Evolutionary conservation across 2,113 vertebrate species (phyloP), one percentile per base, ranked within the genome.

Genomic region (Chauna torquata): DNA sequence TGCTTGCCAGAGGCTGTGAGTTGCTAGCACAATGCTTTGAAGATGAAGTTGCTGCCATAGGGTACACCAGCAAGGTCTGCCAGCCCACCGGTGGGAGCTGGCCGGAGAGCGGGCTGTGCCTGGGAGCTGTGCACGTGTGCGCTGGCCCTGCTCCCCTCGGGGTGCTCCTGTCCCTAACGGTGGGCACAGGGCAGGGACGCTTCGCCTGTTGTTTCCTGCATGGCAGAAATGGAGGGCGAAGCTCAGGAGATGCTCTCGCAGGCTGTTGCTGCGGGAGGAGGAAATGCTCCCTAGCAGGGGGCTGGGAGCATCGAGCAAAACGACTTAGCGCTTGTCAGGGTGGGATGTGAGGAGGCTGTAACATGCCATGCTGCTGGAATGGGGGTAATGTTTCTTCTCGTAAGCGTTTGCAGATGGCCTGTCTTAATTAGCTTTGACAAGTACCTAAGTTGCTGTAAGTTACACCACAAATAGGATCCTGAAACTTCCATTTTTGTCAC

Each of bases 341-440:
- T 50, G 86, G 64, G 76, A 87, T 74, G 62, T 16, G 62, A 88
- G 38, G 68, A 90, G 83, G 17, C 84, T 91, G 86, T 87, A 68
- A 80, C 55, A 57, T 66, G 7, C 76, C 76, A 44, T 76, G n/a
- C 86, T 76, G 54, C 86, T 95, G 91, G 86, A 89, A 91, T 6
- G 6, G 47, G 27, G 54, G 16, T 17, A 82, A 62, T 77, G 82
- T 85, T 97, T 96, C 89, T 64, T 62, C 42, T 95, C 91, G 66
- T 15, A 74, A 82, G n/a, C 4, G 0, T 61, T 87, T 95, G 78
- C 95, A 97, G 94, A 95, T 96, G 93, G 94, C 75, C 66, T 88
- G 86, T 91, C 87, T 92, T 89, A 91, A 96, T 97, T 93, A 97
- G 87, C 70, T 94, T 82, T 95, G 94, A 94, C 94, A 96, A 97